Base-by-base conservation (phyloP, 2,113 vertebrate species). In the Pandion haliaetus region DNA sequence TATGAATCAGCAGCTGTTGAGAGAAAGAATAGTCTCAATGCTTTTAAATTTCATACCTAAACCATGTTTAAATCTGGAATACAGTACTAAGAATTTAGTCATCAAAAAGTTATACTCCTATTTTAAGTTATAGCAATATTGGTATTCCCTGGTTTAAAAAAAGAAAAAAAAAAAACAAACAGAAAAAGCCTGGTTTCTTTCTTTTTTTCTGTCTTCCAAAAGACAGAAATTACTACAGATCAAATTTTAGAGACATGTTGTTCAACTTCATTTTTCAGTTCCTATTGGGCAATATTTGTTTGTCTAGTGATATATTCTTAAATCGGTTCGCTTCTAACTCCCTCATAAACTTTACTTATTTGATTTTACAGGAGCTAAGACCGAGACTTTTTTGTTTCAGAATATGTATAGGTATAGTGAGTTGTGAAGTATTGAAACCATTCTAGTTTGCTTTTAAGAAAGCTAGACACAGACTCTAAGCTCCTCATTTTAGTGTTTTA, bases 111-210 rank as follows among this genome's bases (percentile, higher is more conserved):
- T 25, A 34, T n/a, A 7, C 4, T 61, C 29, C 9, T 59, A 5
- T 71, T 86, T 89, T 44, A 74, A 62, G 3, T 58, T 71, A 21
- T 3, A 61, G 8, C 15, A 77, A 29, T 61, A 57, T 8, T 13
- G 5, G 1, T 55, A 21, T 62, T 84, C 31, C 20, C 3, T 50
- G 8, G 8, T 79, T 62, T 6, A 40, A 84, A n/a, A n/a, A 25
- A 34, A 40, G 31, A 40, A 14, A 10, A 25, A 12, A 38, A 17
- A 18, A 16, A 34, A 29, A 38, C 10, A 14, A 31, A 57, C 6
- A 26, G 5, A 2, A 34, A 32, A n/a, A 8, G 0, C 8, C 12
- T 26, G 4, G 23, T 17, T 28, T 19, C 2, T 6, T 25, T 40
- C 17, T 32, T 26, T 44, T 44, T 28, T 3, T 14, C 5, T 31